These are phyloP conservation scores for Acleris emargana DNA, from an alignment of 2,888 invertebrate species.

Conservation along the genomic window DNA sequence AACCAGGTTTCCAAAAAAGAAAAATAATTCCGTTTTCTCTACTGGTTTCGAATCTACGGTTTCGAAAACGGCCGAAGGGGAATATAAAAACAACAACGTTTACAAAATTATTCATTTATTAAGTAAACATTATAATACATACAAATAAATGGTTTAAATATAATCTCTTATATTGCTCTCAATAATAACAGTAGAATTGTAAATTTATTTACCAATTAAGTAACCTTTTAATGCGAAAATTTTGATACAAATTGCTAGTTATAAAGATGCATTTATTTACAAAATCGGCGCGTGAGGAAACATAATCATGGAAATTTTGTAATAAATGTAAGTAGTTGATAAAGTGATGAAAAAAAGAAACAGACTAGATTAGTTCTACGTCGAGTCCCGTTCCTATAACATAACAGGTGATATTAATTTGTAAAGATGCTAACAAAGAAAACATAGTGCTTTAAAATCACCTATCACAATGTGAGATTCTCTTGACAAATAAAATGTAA, in stretches of 20 bases:
- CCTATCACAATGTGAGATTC: too few species aligned
- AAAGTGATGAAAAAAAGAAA: conserved; percentile 45
- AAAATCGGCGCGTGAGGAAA: conserved; percentile 27
- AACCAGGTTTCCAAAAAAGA: too few species aligned
- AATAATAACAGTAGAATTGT: conserved; percentile 43
- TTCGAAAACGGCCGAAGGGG: too few species aligned
- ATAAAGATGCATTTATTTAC: conserved; percentile 31
- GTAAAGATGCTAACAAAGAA: too few species aligned
- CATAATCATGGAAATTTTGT: conserved; percentile 9
- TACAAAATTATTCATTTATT: conserved; percentile 46
- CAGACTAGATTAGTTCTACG: conserved; percentile 81
- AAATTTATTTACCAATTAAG: conserved; percentile 38
- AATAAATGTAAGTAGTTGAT: not conserved
- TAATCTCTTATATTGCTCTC: conserved; percentile 41
- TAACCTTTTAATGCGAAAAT: conserved; percentile 21
- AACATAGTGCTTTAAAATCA: too few species aligned
- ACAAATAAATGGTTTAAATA: conserved; percentile 39
- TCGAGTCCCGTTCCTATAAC: conserved; percentile 52
- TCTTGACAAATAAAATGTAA: too few species aligned
- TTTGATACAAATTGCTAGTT: conserved; percentile 7
- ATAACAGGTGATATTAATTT: not conserved
- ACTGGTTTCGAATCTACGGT: too few species aligned
- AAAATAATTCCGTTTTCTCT: too few species aligned
- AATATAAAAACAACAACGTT: conserved; percentile 2
- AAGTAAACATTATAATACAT: conserved; percentile 44